Conservation (phyloP, 2,113 vertebrate genomes). For the Sprattus sprattus region DNA sequence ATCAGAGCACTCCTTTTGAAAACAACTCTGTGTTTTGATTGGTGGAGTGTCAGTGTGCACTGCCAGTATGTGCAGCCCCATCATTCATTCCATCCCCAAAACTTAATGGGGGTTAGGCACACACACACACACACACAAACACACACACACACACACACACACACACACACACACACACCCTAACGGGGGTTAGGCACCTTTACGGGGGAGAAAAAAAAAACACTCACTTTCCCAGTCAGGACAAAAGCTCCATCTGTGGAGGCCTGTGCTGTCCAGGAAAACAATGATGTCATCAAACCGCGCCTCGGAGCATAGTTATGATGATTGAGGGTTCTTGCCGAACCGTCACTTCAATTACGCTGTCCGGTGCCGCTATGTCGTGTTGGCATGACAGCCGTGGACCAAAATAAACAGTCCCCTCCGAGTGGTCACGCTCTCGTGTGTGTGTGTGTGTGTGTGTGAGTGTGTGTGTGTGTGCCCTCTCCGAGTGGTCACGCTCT, state of each 20-base stretch:
- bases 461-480: slow-evolving; percentile 24
- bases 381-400: neutral
- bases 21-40: slow-evolving; percentile 5
- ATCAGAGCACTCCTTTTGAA: neutral
- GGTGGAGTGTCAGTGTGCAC: neutral
- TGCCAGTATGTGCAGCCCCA: neutral
- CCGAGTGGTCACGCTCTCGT: neutral
- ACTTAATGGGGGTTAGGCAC: no score
- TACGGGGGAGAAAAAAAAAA: neutral
- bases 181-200: neutral
- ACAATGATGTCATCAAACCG: slow-evolving; percentile 9
- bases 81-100: neutral
- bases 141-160: no score
- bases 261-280: neutral
- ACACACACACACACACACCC: no score
- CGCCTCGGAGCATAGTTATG: neutral
- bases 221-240: neutral
- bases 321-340: neutral
- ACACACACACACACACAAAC: no score
- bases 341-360: slow-evolving; percentile 1
- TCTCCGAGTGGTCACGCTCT: neutral
- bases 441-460: slow-evolving; percentile 16
- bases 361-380: neutral
- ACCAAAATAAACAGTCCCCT: slow-evolving; percentile 12
- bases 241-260: neutral